A percentile compares a stretch with the other conserved stretches of the same genome.
These are phyloP conservation scores for Micropterix aruncella DNA, from an alignment of 2,888 invertebrate genomes.

Conservation along the genomic window DNA sequence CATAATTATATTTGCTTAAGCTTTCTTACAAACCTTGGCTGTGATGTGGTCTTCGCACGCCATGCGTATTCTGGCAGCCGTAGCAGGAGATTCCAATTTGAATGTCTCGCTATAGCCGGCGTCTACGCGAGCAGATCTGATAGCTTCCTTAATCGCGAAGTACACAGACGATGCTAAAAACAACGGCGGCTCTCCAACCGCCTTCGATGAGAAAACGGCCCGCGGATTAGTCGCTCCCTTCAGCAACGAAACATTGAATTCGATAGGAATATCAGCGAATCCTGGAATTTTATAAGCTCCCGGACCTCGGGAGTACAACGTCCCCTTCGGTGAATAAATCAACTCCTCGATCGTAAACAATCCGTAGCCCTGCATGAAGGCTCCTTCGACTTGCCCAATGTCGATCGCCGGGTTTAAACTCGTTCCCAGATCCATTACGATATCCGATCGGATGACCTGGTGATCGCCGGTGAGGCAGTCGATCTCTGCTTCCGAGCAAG, in stretches of 20 bases:
- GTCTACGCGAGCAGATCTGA: constrained; percentile 62
- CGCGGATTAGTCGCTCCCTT: constrained; percentile 82
- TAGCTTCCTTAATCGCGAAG: constrained; percentile 83
- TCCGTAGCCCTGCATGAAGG: constrained; percentile 88
- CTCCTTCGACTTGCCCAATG: constrained; percentile 94
- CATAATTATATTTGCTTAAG: too few species aligned
- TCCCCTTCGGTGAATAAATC: constrained; percentile 73
- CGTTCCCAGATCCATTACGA: constrained; percentile 93
- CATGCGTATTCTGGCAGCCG: constrained; percentile 78
- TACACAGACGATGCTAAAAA: constrained; percentile 79
- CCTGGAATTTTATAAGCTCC: constrained; percentile 92
- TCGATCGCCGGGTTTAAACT: constrained; percentile 95
- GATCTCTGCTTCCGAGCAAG: constrained; percentile 80
- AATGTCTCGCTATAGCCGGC: constrained; percentile 47
- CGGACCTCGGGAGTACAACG: constrained; percentile 73
- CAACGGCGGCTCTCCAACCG: constrained; percentile 90
- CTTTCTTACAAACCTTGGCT: constrained; percentile 46
- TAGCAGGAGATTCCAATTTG: constrained; percentile 70
- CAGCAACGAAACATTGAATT: constrained; percentile 84
- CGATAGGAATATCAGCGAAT: constrained; percentile 79
- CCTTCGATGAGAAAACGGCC: constrained; percentile 94
- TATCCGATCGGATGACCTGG: constrained; percentile 74
- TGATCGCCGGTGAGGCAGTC: constrained; percentile 93
- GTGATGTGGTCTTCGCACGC: constrained; percentile 78
- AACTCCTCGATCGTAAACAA: constrained; percentile 84